Evolutionary conservation across 1,140 invertebrate species (phyloP).

Genomic region (Cephus cinctus): DNA sequence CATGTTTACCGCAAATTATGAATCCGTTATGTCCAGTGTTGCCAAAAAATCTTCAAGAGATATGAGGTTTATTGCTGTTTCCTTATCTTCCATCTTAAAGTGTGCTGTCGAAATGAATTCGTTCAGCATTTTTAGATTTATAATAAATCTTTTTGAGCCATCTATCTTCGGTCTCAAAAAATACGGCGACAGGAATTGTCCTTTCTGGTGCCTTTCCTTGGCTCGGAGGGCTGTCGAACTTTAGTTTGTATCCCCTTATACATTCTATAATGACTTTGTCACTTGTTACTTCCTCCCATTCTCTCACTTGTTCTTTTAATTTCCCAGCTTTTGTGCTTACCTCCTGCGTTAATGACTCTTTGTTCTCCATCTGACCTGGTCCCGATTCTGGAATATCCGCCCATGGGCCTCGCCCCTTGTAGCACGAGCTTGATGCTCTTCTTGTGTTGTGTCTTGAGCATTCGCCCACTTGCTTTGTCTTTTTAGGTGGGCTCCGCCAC

Average conservation of each 20-base stretch:
- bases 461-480: conserved; percentile 5
- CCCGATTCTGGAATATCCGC: conserved; percentile 11
- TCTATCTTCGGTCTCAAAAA: not conserved
- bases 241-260: conserved; percentile 20
- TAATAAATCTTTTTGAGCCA: conserved; percentile 1
- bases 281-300: conserved; percentile 14
- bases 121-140: conserved; percentile 21
- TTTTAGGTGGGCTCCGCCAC: conserved; percentile 10
- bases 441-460: not conserved
- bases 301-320: conserved; percentile 11
- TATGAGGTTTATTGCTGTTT: not conserved
- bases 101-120: conserved; percentile 3
- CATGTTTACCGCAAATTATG: not conserved
- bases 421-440: no score
- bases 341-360: not conserved
- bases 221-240: conserved; percentile 8
- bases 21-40: conserved; percentile 20
- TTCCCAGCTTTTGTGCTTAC: conserved; percentile 16
- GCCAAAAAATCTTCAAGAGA: conserved; percentile 1
- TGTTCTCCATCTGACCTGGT: not conserved
- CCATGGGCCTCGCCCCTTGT: no score
- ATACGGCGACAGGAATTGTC: conserved; percentile 1
- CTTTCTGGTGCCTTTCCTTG: not conserved
- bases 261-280: conserved; percentile 15
- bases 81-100: conserved; percentile 3